Evolutionary conservation across 2,888 invertebrate genomes (phyloP).

Genomic region (Augiades crinisus): DNA sequence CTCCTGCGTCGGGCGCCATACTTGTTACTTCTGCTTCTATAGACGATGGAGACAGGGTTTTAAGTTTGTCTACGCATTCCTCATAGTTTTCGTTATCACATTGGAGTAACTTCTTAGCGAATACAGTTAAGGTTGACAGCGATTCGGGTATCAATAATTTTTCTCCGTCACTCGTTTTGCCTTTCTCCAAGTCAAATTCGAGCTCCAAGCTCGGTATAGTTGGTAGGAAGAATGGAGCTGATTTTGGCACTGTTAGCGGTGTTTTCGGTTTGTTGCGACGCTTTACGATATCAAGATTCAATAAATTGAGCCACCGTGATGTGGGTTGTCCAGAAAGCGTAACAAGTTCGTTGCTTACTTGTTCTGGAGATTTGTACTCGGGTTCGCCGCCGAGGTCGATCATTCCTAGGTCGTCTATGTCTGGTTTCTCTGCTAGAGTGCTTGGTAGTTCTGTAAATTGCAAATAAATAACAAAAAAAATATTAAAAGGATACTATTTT

Average conservation of each 20-base stretch:
- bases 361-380: constrained; percentile 88
- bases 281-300: constrained; percentile 92
- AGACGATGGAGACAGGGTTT: constrained; percentile 89
- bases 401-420: constrained; percentile 62
- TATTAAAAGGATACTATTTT: not conserved
- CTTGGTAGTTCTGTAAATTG: constrained; percentile 58
- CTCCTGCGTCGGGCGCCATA: constrained; percentile 87
- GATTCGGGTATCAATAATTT: constrained; percentile 81
- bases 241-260: constrained; percentile 89
- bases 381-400: constrained; percentile 69
- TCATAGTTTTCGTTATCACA: constrained; percentile 77
- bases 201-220: constrained; percentile 92
- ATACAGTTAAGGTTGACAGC: constrained; percentile 84
- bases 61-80: constrained; percentile 82
- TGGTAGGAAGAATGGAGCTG: constrained; percentile 97
- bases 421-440: constrained; percentile 70
- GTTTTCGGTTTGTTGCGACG: constrained; percentile 94
- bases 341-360: constrained; percentile 88
- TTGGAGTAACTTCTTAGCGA: constrained; percentile 83
- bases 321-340: constrained; percentile 92
- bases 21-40: constrained; percentile 94
- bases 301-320: constrained; percentile 95
- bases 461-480: no score
- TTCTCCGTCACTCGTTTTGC: constrained; percentile 52
- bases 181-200: constrained; percentile 87